Evolutionary conservation across 1,140 invertebrate genomes (phyloP), one percentile per base, ranked within the genome.

Genomic region (Conopomorpha cramerella): DNA sequence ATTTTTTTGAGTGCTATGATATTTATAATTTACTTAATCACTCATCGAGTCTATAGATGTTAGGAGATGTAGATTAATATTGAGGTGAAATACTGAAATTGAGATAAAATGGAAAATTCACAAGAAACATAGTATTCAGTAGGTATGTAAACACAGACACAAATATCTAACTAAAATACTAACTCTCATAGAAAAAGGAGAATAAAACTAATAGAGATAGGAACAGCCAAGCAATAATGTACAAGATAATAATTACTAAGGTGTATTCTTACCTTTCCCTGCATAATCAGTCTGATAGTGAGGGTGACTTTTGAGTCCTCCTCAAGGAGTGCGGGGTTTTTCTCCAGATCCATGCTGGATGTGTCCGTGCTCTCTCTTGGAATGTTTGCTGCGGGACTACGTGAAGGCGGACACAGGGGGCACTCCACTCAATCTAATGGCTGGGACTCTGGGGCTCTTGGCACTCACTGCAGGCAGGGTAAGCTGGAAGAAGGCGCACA

Each of bases 211-310:
- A n/a, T n/a, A n/a, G n/a, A n/a, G n/a, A n/a, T n/a, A n/a, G n/a
- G n/a, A n/a, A n/a, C n/a, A n/a, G n/a, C n/a, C n/a, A n/a, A n/a
- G n/a, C n/a, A n/a, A n/a, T n/a, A n/a, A n/a, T n/a, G n/a, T n/a
- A n/a, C n/a, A n/a, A n/a, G 45, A 42, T 26, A 37, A 32, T 43
- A 19, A 43, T 28, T 37, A 35, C 30, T 38, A 25, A 23, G 10
- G 50, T 51, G 44, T 29, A 47, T 37, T 82, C 91, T 86, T 88
- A 98, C 96, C 91, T 99, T 99, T 85, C 95, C 95, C 86, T 98
- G 95, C 96, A 98, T 98, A 78, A 98, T 95, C 81, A 99, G 88
- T 79, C 96, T 89, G 79, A 99, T 94, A 73, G 96, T 98, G 65
- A 98, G 87, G 67, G 93, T 96, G 79, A 95, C 90, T 78, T 78